Evolutionary conservation across 2,113 vertebrate species (phyloP), one percentile per base, ranked within the genome.

Genomic region (Sinosuthora webbiana): DNA sequence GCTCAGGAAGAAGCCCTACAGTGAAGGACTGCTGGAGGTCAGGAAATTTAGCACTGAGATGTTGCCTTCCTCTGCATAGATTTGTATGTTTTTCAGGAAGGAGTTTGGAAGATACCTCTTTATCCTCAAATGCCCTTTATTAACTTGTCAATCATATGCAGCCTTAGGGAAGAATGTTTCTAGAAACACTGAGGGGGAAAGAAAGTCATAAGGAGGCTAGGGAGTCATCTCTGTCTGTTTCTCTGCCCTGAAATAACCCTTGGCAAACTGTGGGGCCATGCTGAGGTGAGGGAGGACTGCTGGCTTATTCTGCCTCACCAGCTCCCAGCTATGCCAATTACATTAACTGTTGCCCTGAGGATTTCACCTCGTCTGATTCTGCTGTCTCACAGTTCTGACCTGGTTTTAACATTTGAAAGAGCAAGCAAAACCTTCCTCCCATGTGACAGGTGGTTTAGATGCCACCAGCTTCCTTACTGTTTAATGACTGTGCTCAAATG

Each of bases 361-460:
- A 59, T 35, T 89, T 83, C 53, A 78, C 39, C 33, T 55, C 6
- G 0, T 68, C 47, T 82, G 10, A 49, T 83, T 87, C 69, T 89
- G 74, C 87, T 87, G 77, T 56, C 65, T 95, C 77, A 80, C 4
- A 24, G 41, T 60, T 93, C 70, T 94, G 91, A 94, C 91, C 74
- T 87, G 69, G 30, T 89, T 95, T 59, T 94, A 78, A 89, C 89
- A 93, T 97, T 95, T 95, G 80, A 89, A 94, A 84, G 76, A 79
- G 57, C 69, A 79, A 92, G 81, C 53, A 60, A 86, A 87, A 10
- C 57, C 69, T 47, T 84, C 15, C 33, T 63, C 22, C 24, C 31
- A 25, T 9, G 23, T 55, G 63, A 70, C 90, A 59, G 68, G 45
- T 39, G 83, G n/a, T 70, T 82, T 64, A 75, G 81, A 37, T 75